phyloP scores from a whole-genome alignment of 2,888 invertebrate species.

The Hypomecis atomaria region DNA sequence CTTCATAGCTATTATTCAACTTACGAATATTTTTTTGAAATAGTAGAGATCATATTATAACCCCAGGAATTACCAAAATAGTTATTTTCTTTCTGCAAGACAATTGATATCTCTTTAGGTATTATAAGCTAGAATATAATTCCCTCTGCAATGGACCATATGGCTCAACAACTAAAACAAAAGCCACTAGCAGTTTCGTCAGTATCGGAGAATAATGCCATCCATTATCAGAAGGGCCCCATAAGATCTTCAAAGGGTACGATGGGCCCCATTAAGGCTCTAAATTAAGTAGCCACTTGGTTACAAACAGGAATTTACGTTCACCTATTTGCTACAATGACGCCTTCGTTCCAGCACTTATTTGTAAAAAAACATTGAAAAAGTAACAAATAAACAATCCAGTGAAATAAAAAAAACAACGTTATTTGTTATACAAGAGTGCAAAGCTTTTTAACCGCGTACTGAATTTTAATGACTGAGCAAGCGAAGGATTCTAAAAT shows the following conservation, averaged over 20 bases:
- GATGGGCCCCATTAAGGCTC: slow-evolving; percentile 35
- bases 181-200: slow-evolving; percentile 25
- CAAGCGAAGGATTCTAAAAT: no score
- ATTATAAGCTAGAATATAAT: no score
- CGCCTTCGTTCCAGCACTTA: slow-evolving; percentile 9
- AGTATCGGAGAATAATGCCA: slow-evolving; percentile 34
- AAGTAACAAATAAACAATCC: neutral
- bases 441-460: no score
- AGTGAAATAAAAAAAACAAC: slow-evolving; percentile 21
- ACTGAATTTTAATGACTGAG: no score
- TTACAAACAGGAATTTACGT: slow-evolving; percentile 33
- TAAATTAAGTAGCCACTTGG: slow-evolving; percentile 36
- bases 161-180: slow-evolving; percentile 10
- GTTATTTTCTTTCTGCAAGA: no score
- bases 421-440: no score
- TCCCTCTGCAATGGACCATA: no score
- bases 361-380: slow-evolving; percentile 16
- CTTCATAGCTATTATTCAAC: no score
- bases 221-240: slow-evolving; percentile 35
- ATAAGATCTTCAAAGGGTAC: slow-evolving; percentile 38
- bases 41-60: no score
- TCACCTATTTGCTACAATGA: slow-evolving; percentile 30
- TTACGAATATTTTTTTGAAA: no score
- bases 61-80: no score
- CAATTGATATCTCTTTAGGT: no score